Base-by-base conservation (phyloP, 2,113 vertebrate genomes). In the Pteropus alecto region DNA sequence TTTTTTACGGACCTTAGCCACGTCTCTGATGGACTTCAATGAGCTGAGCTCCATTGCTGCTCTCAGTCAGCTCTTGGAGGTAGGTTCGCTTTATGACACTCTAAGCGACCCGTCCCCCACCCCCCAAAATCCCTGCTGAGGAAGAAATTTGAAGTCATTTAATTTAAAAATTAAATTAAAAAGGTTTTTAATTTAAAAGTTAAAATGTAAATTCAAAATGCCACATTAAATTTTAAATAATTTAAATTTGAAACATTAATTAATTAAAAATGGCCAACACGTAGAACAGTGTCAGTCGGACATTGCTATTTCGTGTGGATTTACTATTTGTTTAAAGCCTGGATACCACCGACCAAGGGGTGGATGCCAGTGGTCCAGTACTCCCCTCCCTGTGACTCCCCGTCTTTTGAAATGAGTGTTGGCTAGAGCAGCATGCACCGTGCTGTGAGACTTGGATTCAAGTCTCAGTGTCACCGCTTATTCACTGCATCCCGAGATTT, bases 11-110 rank as follows among this genome's bases (percentile, higher is more conserved):
- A 99, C 99, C 10, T 98, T 99, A 73, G 99, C 99, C 38, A 99
- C 96, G 0, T 99, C 99, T 61, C 99, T 99, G 51, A 99, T 99
- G 98, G 99, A 99, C 97, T 99, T 99, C 97, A 99, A 99, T 51
- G 99, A 99, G 76, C 98, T 99, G 98, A 99, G 99, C 94, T 99
- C 99, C 18, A 98, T 99, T 0, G 99, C 99, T 89, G 99, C 99
- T 11, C 98, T 99, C 95, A 99, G 99, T 98, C 99, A 99, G 98
- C 99, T 99, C 24, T 98, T 99, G 0, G 99, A 99, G 99, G 99
- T 99, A 98, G 86, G 98, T 93, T 67, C 68, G 38, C 12, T 38
- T 3, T 19, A 41, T 7, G 73, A 48, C 13, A 4, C 14, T 18
- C 79, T 7, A 6, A 65, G n/a, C 15, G 38, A 13, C 10, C 46